A percentile compares a stretch with the other conserved stretches of the same genome.
Conservation (phyloP, 2,113 vertebrate genomes). For the Axis porcinus region DNA sequence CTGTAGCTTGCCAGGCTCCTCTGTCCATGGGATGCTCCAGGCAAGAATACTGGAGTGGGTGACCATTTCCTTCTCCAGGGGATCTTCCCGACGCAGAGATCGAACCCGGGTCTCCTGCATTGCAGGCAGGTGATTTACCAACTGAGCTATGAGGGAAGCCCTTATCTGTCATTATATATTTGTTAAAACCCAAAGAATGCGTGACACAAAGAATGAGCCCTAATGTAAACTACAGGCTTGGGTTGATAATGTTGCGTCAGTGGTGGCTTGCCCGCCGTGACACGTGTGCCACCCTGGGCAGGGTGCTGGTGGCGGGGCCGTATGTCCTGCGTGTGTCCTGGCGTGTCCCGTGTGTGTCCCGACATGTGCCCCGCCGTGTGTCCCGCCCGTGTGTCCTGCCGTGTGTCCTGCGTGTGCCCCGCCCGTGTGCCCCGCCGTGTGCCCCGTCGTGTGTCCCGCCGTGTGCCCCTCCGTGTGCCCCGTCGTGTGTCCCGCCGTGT, state of each 20-base stretch:
- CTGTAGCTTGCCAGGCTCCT: background rate
- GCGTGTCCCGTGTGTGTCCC: too few relatives aligned
- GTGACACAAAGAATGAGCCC: background rate
- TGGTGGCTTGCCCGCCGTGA: background rate
- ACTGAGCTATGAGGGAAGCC: background rate
- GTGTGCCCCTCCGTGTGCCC: too few relatives aligned
- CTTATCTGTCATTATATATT: background rate
- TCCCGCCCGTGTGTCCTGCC: too few relatives aligned
- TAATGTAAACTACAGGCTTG: background rate
- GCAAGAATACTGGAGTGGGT: background rate
- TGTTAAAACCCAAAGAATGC: background rate
- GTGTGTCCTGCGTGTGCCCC: too few relatives aligned
- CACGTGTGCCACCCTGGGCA: background rate
- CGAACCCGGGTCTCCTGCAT: background rate
- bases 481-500: too few relatives aligned
- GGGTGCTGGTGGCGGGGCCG: fast-evolving
- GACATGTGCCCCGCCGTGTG: too few relatives aligned
- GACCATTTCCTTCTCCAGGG: background rate
- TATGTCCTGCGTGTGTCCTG: background rate
- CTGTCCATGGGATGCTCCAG: background rate
- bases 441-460: too few relatives aligned
- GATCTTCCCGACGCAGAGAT: fast-evolving
- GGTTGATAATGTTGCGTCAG: background rate
- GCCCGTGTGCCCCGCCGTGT: too few relatives aligned
- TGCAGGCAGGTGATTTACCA: background rate